Evolutionary conservation across 2,888 invertebrate species (phyloP).

Genomic region (Chloromyia formosa): DNA sequence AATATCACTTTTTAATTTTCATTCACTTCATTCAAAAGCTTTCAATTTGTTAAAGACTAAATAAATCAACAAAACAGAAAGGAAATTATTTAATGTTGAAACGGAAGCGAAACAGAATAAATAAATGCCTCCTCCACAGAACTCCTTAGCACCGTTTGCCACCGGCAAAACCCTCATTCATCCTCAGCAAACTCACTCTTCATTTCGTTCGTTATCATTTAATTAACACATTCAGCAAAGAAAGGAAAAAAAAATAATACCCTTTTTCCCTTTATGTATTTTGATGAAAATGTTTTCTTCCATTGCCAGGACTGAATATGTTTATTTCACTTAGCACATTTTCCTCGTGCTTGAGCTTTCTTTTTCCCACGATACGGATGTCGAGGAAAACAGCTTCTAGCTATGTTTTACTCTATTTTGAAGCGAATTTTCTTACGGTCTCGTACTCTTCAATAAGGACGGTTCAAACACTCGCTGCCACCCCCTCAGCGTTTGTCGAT

Average conservation of each 20-base stretch:
- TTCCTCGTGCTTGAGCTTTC: constrained; percentile 2
- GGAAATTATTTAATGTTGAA: neutral
- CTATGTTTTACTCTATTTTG: constrained; percentile 21
- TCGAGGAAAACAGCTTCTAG: neutral
- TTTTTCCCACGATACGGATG: neutral
- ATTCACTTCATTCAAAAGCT: too few species aligned
- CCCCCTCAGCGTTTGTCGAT: neutral
- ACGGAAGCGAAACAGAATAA: neutral
- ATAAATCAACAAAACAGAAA: neutral
- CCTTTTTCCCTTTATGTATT: neutral
- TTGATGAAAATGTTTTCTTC: neutral
- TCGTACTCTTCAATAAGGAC: constrained; percentile 22
- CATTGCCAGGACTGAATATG: neutral
- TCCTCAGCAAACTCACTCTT: neutral
- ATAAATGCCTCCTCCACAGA: neutral
- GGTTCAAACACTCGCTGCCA: neutral
- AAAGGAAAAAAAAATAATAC: too few species aligned
- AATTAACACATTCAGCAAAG: constrained; percentile 10
- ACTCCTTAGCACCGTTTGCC: neutral
- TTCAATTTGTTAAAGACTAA: too few species aligned
- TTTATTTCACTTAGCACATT: neutral
- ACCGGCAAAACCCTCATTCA: neutral
- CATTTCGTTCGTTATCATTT: neutral
- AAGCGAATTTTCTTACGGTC: constrained; percentile 20
- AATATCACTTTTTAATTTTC: too few species aligned